Conservation (phyloP, 2,888 invertebrate species). For the Neoascia interrupta region DNA sequence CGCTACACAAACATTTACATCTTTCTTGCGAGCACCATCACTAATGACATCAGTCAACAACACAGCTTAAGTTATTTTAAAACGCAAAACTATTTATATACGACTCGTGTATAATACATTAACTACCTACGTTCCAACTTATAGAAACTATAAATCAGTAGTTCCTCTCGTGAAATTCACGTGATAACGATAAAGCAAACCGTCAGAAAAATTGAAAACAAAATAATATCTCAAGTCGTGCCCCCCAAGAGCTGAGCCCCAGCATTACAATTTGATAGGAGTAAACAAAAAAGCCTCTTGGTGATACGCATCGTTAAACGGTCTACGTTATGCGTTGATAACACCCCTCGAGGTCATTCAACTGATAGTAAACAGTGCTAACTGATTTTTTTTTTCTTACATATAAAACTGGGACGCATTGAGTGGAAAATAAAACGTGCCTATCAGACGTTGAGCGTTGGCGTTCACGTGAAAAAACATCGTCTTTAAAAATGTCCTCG, state of each 20-base stretch:
- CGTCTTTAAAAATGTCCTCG: neutral
- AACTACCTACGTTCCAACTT: neutral
- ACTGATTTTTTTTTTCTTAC: conserved; percentile 1
- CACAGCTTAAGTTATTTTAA: too few relatives aligned
- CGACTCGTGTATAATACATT: too few relatives aligned
- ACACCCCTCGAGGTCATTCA: conserved; percentile 21
- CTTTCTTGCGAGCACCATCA: too few relatives aligned
- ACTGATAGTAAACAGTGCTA: neutral
- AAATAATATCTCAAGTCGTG: conserved; percentile 25
- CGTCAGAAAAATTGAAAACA: neutral
- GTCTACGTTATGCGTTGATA: conserved; percentile 31
- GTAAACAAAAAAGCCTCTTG: conserved; percentile 29
- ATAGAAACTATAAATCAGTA: neutral
- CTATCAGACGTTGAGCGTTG: neutral
- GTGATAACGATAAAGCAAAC: conserved; percentile 42
- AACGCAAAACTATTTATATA: too few relatives aligned
- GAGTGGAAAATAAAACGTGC: conserved; percentile 34
- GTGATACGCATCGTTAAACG: conserved; percentile 1
- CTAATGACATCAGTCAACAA: too few relatives aligned
- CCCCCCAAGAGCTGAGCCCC: conserved; percentile 46
- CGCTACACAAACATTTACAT: too few relatives aligned
- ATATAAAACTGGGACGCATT: conserved; percentile 11
- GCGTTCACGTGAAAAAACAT: conserved; percentile 28
- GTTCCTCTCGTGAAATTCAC: conserved; percentile 52
- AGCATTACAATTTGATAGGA: conserved; percentile 1